Percentiles rank a stretch among this genome's conserved stretches.
Evolutionary conservation across 1,140 invertebrate genomes (phyloP).

Genomic region (Asobara japonica): DNA sequence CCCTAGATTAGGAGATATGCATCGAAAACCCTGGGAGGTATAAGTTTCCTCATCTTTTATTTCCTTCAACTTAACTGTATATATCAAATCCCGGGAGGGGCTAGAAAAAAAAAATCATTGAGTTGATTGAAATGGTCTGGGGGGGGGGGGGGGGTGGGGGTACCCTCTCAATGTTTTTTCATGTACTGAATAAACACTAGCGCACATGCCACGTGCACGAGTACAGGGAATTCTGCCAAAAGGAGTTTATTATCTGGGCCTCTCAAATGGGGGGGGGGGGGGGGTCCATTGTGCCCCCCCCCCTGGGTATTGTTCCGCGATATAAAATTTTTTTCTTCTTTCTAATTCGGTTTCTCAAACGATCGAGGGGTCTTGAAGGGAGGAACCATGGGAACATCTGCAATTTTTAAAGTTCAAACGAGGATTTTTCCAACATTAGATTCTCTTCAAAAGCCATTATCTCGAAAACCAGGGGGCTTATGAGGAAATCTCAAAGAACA

Average conservation of each 20-base stretch:
- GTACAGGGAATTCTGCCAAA: not conserved
- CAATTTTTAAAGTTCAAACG: no score
- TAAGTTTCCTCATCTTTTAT: no score
- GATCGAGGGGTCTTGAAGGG: not conserved
- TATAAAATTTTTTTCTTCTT: not conserved
- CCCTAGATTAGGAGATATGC: no score
- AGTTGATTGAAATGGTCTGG: not conserved
- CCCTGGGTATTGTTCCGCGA: not conserved
- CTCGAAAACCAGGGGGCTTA: no score
- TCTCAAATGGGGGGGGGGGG: not conserved
- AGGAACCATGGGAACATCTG: no score
- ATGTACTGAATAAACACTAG: not conserved
- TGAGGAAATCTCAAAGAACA: no score
- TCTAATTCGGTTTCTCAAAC: not conserved
- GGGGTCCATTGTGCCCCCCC: not conserved
- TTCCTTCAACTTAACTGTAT: not conserved
- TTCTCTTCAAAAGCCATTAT: no score
- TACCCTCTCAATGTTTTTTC: not conserved
- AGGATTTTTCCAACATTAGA: no score
- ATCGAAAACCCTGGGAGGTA: no score
- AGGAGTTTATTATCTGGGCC: conserved; percentile 2
- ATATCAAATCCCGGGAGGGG: not conserved
- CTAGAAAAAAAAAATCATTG: not conserved
- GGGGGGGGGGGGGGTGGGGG: not conserved
- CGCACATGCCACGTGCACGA: conserved; percentile 3